A percentile compares a stretch with the other conserved stretches of the same genome.
phyloP scores from a whole-genome alignment of 2,797 vertebrate species.

The Karalla daura region DNA sequence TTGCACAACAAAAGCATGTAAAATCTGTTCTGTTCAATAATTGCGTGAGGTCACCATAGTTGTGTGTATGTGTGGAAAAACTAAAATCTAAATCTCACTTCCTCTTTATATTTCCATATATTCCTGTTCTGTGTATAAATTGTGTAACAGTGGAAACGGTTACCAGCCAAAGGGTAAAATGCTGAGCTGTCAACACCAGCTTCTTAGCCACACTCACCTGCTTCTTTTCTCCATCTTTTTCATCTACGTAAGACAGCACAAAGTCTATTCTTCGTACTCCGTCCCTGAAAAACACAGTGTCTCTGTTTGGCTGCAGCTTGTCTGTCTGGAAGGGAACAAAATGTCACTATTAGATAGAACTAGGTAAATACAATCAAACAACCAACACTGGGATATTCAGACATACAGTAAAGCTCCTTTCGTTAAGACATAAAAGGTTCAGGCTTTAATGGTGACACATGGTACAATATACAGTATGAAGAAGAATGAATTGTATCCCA shows the following conservation, averaged over 20 bases:
- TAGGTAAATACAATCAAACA: slow-evolving; percentile 22
- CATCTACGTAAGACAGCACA: slow-evolving; percentile 84
- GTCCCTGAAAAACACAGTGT: slow-evolving; percentile 86
- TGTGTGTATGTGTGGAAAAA: background rate
- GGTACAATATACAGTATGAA: background rate
- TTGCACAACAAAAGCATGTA: background rate
- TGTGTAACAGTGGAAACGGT: slow-evolving; percentile 22
- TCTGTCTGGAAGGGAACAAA: slow-evolving; percentile 70
- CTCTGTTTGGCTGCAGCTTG: slow-evolving; percentile 75
- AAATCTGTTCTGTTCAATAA: background rate
- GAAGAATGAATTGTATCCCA: background rate
- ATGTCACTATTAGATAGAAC: background rate
- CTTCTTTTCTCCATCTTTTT: slow-evolving; percentile 85
- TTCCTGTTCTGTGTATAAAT: slow-evolving; percentile 22
- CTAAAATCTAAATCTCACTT: slow-evolving; percentile 40
- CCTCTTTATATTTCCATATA: slow-evolving; percentile 29
- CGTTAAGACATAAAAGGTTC: background rate
- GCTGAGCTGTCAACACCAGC: slow-evolving; percentile 31
- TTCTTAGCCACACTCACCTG: slow-evolving; percentile 66
- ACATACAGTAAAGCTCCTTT: no score
- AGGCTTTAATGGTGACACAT: background rate
- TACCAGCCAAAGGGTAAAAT: slow-evolving; percentile 9
- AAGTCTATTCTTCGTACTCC: slow-evolving; percentile 84
- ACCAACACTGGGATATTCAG: background rate
- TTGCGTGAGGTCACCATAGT: background rate